phyloP scores from a whole-genome alignment of 2,888 invertebrate genomes.

The Panopea generosa region DNA sequence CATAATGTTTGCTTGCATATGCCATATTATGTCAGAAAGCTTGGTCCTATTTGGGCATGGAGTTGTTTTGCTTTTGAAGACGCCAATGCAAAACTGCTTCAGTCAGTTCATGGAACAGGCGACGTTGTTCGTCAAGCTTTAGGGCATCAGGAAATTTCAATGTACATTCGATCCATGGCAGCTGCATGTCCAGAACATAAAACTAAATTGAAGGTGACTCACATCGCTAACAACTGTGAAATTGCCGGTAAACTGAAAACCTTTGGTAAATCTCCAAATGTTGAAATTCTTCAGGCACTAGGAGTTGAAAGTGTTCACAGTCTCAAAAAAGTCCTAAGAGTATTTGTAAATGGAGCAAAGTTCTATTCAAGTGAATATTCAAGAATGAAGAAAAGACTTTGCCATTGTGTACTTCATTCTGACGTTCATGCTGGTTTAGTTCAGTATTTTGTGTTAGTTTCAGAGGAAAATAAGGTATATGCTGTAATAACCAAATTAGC shows the following conservation, averaged over 20 bases:
- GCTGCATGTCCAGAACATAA: not conserved
- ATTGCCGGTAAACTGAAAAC: too few species aligned
- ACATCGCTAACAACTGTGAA: not conserved
- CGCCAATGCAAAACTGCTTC: constrained; percentile 15
- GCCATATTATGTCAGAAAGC: constrained; percentile 28
- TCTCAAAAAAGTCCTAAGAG: not conserved
- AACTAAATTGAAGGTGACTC: too few species aligned
- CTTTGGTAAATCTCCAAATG: not conserved
- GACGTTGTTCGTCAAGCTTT: constrained; percentile 1
- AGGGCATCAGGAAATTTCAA: not conserved
- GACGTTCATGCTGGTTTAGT: too few species aligned
- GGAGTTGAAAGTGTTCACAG: too few species aligned
- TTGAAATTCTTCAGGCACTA: too few species aligned
- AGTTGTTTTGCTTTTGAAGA: constrained; percentile 45
- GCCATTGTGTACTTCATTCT: too few species aligned
- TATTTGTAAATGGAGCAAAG: not conserved
- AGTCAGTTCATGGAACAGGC: constrained; percentile 29
- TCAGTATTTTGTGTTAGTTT: too few species aligned
- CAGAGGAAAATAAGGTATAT: too few species aligned
- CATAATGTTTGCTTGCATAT: constrained; percentile 49
- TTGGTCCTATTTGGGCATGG: constrained; percentile 49
- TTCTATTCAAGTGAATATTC: not conserved
- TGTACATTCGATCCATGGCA: not conserved
- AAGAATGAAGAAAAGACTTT: not conserved
- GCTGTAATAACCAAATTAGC: too few species aligned